phyloP scores from a whole-genome alignment of 1,140 invertebrate species.

The Aphelinus certus region DNA sequence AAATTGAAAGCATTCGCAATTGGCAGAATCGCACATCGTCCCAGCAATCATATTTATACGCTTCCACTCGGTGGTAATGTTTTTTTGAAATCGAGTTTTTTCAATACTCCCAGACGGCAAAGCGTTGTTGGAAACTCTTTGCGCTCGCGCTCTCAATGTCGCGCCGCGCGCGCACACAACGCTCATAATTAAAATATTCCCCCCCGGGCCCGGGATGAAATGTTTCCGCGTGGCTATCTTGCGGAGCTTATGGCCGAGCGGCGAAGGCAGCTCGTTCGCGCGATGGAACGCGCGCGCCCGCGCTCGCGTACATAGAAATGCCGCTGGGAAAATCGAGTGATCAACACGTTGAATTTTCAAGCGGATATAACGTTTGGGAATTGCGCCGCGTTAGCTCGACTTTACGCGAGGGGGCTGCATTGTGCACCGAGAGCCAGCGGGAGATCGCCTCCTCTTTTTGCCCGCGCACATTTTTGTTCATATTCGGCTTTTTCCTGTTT shows the following conservation, averaged over 20 bases:
- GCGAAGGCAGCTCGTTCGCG: background rate
- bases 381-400: constrained; percentile 9
- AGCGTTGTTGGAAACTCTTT: too few relatives aligned
- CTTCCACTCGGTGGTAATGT: too few relatives aligned
- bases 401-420: constrained; percentile 10
- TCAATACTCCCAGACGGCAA: too few relatives aligned
- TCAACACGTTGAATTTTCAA: constrained; percentile 36
- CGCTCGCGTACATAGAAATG: too few relatives aligned
- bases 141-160: too few relatives aligned
- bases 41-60: too few relatives aligned
- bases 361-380: constrained; percentile 25
- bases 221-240: constrained; percentile 2
- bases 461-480: background rate
- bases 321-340: constrained; percentile 12
- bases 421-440: background rate
- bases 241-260: background rate
- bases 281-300: background rate
- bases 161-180: too few relatives aligned
- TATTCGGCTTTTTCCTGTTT: constrained; percentile 3
- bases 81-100: too few relatives aligned
- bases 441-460: constrained; percentile 16
- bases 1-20: too few relatives aligned
- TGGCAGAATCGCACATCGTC: too few relatives aligned
- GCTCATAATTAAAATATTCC: constrained; percentile 2
- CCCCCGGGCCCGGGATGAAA: background rate